Conservation (phyloP, 1,140 invertebrate genomes). For the Popillia japonica region DNA sequence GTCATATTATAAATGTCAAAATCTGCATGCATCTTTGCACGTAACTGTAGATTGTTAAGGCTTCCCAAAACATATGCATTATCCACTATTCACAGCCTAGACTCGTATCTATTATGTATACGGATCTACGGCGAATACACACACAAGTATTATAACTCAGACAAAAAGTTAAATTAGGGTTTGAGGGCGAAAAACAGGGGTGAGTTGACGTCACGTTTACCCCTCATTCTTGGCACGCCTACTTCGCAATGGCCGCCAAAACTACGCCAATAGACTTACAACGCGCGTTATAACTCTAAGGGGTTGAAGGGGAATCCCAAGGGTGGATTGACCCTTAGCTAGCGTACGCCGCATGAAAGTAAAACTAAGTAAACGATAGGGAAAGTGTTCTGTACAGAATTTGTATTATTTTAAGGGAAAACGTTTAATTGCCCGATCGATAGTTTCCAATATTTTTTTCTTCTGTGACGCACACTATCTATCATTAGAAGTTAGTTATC, state of each 20-base stretch:
- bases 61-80: not conserved
- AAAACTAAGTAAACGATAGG: constrained; percentile 41
- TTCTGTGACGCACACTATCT: not conserved
- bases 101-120: constrained; percentile 13
- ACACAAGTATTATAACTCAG: constrained; percentile 21
- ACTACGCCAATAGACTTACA: constrained; percentile 21
- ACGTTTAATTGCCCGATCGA: constrained; percentile 33
- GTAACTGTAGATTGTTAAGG: not conserved
- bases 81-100: not conserved
- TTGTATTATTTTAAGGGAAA: constrained; percentile 35
- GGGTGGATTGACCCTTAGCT: constrained; percentile 38
- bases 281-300: not conserved
- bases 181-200: constrained; percentile 3
- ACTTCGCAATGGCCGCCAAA: constrained; percentile 36
- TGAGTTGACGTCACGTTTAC: constrained; percentile 38
- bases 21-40: not conserved
- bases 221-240: constrained; percentile 37
- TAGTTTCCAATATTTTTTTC: constrained; percentile 29
- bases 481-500: not conserved
- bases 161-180: constrained; percentile 21
- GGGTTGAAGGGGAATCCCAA: constrained; percentile 38
- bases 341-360: constrained; percentile 30
- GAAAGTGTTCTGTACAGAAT: constrained; percentile 34
- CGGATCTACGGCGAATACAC: not conserved
- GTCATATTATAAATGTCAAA: not conserved